Base-by-base conservation (phyloP, 2,797 vertebrate species). In the Merluccius polli region DNA sequence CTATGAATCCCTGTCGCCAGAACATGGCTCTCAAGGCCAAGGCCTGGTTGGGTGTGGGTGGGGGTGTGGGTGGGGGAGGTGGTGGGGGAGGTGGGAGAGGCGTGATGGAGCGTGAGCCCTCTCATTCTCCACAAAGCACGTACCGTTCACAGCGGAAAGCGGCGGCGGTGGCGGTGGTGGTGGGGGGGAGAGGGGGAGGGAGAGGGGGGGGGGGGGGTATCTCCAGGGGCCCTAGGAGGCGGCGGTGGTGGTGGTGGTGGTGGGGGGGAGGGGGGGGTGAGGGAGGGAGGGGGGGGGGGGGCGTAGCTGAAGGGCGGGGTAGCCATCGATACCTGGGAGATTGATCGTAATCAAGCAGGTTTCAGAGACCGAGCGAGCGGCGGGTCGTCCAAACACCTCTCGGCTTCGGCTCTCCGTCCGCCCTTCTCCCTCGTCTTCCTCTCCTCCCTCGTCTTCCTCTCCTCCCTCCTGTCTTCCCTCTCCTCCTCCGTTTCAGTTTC, bases 301-400 rank as follows among this genome's bases (percentile, higher is more conserved):
- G n/a, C 5, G 65, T 29, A 31, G 65, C 27, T 31, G 29, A 4
- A 91, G 93, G 92, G 93, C 92, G 92, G 89, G 86, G 90, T 91
- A 91, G 91, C 92, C 90, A 92, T 94, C 93, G 88, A 94, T 94
- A 94, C 84, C 88, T 86, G 88, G 92, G 92, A 94, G 94, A 94
- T 94, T 94, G 93, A 94, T 94, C 91, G 93, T 93, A 94, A 94
- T 94, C 93, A 94, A 90, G 90, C 92, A 92, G 91, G 93, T 93
- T 93, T 92, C 93, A 91, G 92, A 92, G 92, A 82, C 84, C 92
- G 93, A 91, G 91, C 91, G 89, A 87, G 87, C 89, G 90, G 90
- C 92, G 87, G 87, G 90, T 85, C 86, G 82, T 86, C 86, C 81
- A 92, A 91, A 63, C 86, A 85, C 80, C 83, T 82, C 82, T 86